Evolutionary conservation across 1,140 invertebrate species (phyloP).

Genomic region (Polypedilum pembai): DNA sequence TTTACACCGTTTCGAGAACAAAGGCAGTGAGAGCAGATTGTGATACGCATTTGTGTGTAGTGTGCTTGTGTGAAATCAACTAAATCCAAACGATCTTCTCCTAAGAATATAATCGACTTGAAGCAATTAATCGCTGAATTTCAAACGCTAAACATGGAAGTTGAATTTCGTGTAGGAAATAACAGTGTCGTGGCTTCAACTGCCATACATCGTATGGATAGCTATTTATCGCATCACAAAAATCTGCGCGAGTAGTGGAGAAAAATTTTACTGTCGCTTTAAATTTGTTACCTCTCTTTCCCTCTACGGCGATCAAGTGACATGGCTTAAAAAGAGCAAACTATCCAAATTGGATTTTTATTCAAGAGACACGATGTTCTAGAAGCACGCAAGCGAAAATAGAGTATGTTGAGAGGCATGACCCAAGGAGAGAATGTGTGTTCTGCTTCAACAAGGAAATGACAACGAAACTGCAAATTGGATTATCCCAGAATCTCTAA

Average conservation of each 20-base stretch:
- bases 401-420: background rate
- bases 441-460: background rate
- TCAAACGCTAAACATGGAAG: constrained; percentile 1
- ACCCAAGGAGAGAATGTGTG: background rate
- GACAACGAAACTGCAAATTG: constrained; percentile 2
- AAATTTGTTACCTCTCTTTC: background rate
- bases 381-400: background rate
- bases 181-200: background rate
- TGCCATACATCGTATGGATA: background rate
- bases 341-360: constrained; percentile 5
- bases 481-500: background rate
- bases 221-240: constrained; percentile 4
- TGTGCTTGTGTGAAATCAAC: background rate
- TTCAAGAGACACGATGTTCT: constrained; percentile 1
- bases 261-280: background rate
- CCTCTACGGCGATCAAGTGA: background rate
- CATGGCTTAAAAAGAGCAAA: background rate
- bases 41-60: background rate
- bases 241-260: background rate
- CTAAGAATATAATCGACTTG: background rate
- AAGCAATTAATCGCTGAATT: background rate
- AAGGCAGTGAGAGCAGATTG: background rate
- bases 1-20: background rate
- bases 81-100: background rate
- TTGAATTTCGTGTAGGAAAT: constrained; percentile 18